Conservation (phyloP, 92 coral and sea anemone species). For the Parazoanthus atlanticus region DNA sequence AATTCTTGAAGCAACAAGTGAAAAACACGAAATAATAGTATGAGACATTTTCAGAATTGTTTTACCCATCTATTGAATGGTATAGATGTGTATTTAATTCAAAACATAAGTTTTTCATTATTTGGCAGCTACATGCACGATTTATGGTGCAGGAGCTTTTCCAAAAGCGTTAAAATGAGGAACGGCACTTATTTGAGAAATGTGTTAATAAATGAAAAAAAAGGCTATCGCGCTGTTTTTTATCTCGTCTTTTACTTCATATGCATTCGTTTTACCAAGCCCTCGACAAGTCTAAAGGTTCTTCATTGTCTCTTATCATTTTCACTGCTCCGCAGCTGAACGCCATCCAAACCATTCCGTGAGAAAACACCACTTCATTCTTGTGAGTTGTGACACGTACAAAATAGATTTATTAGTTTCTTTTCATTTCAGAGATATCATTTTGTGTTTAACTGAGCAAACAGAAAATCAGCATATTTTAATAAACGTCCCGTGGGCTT, state of each 20-base stretch:
- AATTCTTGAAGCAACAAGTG: too few relatives aligned
- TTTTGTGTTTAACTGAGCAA: conserved; percentile 31
- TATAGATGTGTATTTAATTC: too few relatives aligned
- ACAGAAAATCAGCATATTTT: conserved; percentile 22
- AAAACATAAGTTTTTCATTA: neutral
- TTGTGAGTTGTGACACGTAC: conserved; percentile 34
- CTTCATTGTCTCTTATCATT: conserved; percentile 6
- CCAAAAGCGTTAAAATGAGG: neutral
- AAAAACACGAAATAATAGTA: too few relatives aligned
- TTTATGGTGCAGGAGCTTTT: neutral
- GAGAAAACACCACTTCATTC: conserved; percentile 40
- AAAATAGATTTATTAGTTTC: conserved; percentile 20
- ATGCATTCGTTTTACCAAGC: neutral
- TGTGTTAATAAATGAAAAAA: too few relatives aligned
- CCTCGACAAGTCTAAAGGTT: neutral
- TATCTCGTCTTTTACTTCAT: neutral
- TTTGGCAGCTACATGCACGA: too few relatives aligned
- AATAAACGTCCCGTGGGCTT: conserved; percentile 26
- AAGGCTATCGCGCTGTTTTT: neutral
- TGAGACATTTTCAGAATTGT: too few relatives aligned
- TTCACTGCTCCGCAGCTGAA: conserved; percentile 14
- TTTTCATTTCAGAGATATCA: conserved; percentile 36
- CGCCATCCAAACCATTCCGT: conserved; percentile 23
- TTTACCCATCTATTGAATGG: too few relatives aligned
- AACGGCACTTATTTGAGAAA: neutral